These are phyloP conservation scores for Notechis scutatus DNA, from an alignment of 2,113 vertebrate species.

Conservation along the genomic window DNA sequence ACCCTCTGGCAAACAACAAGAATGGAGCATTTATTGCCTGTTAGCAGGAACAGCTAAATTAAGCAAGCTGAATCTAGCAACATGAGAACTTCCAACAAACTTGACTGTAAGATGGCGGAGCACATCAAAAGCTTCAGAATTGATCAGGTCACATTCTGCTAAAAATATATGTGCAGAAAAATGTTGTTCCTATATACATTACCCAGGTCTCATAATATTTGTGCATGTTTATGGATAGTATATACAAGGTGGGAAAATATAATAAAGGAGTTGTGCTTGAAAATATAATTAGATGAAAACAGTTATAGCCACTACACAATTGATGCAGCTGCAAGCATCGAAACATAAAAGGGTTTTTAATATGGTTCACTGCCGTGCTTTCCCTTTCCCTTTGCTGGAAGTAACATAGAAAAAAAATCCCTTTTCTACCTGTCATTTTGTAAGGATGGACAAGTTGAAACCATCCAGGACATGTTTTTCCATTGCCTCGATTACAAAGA, in stretches of 20 bases:
- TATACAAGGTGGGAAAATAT: too few relatives aligned
- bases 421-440: neutral
- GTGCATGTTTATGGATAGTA: neutral
- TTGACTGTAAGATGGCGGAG: neutral
- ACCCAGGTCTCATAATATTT: neutral
- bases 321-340: neutral
- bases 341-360: neutral
- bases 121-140: neutral
- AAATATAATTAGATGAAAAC: neutral
- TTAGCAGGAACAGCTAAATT: neutral
- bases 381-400: neutral
- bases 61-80: neutral
- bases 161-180: neutral
- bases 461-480: neutral
- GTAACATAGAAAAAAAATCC: neutral
- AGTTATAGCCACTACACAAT: neutral
- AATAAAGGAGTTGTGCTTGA: too few relatives aligned
- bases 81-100: neutral
- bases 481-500: neutral
- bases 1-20: neutral
- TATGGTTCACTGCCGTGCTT: neutral
- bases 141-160: neutral
- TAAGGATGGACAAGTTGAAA: neutral
- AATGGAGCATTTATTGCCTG: neutral
- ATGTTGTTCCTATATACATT: neutral